Evolutionary conservation across 1,140 invertebrate genomes (phyloP).

Genomic region (Zaprionus kolodkinae): DNA sequence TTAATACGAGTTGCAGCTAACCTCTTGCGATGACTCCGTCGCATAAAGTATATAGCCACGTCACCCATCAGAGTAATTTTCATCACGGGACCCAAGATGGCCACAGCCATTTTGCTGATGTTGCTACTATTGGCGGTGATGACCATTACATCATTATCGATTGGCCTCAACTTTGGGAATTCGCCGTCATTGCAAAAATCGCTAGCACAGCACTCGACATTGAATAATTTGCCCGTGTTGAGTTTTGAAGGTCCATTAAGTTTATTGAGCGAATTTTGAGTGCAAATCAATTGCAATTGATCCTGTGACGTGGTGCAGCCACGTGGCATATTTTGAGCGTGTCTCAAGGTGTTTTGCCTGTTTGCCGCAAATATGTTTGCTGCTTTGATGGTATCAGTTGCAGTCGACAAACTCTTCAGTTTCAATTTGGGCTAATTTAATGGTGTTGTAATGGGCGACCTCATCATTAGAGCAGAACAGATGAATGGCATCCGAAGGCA

Average conservation of each 20-base stretch:
- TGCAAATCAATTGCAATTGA: constrained; percentile 89
- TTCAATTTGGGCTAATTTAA: too few relatives aligned
- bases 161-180: constrained; percentile 88
- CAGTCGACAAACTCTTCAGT: too few relatives aligned
- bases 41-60: constrained; percentile 86
- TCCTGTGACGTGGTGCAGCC: constrained; percentile 89
- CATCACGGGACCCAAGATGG: constrained; percentile 87
- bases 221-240: constrained; percentile 87
- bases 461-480: too few relatives aligned
- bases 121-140: constrained; percentile 84
- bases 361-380: too few relatives aligned
- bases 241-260: constrained; percentile 85
- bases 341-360: too few relatives aligned
- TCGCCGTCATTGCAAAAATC: constrained; percentile 92
- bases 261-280: constrained; percentile 67
- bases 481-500: too few relatives aligned
- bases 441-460: too few relatives aligned
- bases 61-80: constrained; percentile 85
- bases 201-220: constrained; percentile 90
- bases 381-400: too few relatives aligned
- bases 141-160: constrained; percentile 75
- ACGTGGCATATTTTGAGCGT: too few relatives aligned
- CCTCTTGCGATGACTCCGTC: constrained; percentile 87
- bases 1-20: constrained; percentile 85
- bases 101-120: constrained; percentile 86